Percentiles rank a stretch among this genome's conserved stretches.
These are phyloP conservation scores for Melanotaenia pygmaea DNA, from an alignment of 2,797 vertebrate species.

Conservation along the genomic window DNA sequence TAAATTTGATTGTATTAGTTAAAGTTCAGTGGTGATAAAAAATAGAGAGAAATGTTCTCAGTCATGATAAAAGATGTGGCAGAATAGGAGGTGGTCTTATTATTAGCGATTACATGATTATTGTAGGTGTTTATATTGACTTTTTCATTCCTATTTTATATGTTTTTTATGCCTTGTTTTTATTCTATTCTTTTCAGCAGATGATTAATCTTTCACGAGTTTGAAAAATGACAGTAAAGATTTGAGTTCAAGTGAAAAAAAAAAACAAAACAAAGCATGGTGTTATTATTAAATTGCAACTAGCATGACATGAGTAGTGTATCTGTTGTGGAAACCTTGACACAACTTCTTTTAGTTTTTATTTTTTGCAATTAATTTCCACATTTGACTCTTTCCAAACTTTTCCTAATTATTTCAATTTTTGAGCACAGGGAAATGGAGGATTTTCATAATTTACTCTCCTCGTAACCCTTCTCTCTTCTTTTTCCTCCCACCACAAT, in stretches of 20 bases:
- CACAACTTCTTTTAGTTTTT: no score
- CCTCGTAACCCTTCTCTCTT: constrained; percentile 23
- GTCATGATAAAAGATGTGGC: not conserved
- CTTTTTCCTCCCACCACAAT: constrained; percentile 53
- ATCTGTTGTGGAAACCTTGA: not conserved
- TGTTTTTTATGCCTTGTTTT: not conserved
- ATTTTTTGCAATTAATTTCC: constrained; percentile 5
- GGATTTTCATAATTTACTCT: constrained; percentile 68
- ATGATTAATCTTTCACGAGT: not conserved
- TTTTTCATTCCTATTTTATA: not conserved
- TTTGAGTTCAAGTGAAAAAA: not conserved
- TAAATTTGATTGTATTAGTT: not conserved
- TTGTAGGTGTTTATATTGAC: not conserved
- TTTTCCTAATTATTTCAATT: constrained; percentile 65
- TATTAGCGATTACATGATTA: not conserved
- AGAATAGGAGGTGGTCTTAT: not conserved
- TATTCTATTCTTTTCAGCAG: not conserved
- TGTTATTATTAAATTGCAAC: not conserved
- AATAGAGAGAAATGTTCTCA: not conserved
- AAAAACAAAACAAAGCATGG: not conserved
- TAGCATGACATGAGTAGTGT: not conserved
- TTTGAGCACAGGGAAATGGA: constrained; percentile 53
- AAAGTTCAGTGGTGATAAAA: not conserved
- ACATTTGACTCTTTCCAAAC: constrained; percentile 55
- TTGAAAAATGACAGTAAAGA: not conserved